Conservation (phyloP, 35 echinoderm and acorn worm genomes). For the Ptychodera flava region DNA sequence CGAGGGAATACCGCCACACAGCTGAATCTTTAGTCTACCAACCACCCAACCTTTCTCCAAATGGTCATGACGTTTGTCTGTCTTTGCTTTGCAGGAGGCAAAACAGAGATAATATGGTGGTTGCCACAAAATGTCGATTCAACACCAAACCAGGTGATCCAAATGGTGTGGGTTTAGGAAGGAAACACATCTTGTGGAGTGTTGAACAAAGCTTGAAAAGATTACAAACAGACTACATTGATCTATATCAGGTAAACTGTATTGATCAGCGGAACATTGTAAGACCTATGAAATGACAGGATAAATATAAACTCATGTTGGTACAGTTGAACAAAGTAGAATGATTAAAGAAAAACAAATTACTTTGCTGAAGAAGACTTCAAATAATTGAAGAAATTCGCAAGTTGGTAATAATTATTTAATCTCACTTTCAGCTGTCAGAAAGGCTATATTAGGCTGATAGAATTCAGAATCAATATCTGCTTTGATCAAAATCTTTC, state of each 20-base stretch:
- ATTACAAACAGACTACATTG: slow-evolving; percentile 68
- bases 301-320: not conserved
- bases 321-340: no score
- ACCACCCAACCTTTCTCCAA: no score
- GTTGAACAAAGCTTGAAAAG: slow-evolving; percentile 75
- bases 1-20: no score
- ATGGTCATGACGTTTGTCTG: no score
- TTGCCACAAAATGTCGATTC: slow-evolving; percentile 48
- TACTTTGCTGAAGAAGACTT: no score
- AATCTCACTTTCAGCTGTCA: not conserved
- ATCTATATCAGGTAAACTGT: slow-evolving; percentile 55
- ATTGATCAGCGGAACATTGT: not conserved
- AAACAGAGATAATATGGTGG: slow-evolving; percentile 48
- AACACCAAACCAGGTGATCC: slow-evolving; percentile 45
- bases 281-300: not conserved
- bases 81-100: slow-evolving; percentile 17
- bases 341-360: no score
- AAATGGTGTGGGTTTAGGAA: slow-evolving; percentile 49
- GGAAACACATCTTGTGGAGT: slow-evolving; percentile 72
- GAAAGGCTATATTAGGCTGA: no score
- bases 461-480: no score
- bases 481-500: no score
- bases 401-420: not conserved
- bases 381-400: no score
- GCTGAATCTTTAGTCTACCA: no score